Conservation (phyloP, 1,140 invertebrate species). For the Xylocopa sonorina region DNA sequence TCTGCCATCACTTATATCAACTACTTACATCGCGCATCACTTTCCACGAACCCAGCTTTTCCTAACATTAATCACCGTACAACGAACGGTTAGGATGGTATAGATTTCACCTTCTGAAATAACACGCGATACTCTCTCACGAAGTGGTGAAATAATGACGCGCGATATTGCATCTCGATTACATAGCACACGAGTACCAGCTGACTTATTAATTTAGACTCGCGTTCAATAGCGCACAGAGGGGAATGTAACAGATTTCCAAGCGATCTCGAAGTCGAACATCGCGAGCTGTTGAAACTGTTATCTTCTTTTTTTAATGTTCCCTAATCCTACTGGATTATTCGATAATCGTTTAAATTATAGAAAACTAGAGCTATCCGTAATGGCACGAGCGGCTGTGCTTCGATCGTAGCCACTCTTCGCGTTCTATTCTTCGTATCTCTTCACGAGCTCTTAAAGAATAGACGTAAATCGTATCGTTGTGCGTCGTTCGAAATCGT, state of each 20-base stretch:
- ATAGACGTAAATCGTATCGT: no score
- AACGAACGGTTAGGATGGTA: neutral
- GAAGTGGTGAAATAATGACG: slow-evolving; percentile 12
- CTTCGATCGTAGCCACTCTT: neutral
- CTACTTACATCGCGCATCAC: neutral
- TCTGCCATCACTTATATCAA: neutral
- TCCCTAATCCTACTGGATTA: no score
- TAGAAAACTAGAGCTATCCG: no score
- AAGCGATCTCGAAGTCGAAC: neutral
- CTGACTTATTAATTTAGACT: slow-evolving; percentile 9
- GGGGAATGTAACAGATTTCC: neutral
- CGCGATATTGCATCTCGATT: neutral
- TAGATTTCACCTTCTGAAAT: neutral
- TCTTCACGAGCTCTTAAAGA: no score
- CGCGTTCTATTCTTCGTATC: no score
- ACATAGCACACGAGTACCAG: neutral
- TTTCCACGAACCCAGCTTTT: neutral
- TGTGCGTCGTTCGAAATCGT: no score
- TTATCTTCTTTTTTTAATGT: no score
- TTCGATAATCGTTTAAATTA: no score
- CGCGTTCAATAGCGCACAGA: neutral
- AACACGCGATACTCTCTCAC: slow-evolving; percentile 15
- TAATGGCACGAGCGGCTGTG: no score
- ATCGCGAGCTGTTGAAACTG: no score
- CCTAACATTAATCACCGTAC: neutral